Percentiles rank a stretch among this genome's conserved stretches.
Evolutionary conservation across 2,797 vertebrate species (phyloP).

Genomic region (Spea hammondii): DNA sequence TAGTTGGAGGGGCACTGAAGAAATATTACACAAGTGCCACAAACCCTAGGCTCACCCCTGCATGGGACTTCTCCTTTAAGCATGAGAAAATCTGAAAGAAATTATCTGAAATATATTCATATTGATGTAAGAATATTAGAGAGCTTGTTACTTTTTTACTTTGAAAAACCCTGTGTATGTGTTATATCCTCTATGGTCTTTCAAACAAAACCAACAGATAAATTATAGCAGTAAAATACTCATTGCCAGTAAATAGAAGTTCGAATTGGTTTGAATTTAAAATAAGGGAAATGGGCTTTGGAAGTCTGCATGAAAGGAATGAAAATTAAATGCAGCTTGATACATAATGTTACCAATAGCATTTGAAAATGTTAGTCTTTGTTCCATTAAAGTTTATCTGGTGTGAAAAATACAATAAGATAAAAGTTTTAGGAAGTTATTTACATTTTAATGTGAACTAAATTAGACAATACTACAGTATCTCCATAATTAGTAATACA

Average conservation of each 20-base stretch:
- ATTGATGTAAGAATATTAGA: background rate
- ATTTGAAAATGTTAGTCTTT: constrained; percentile 41
- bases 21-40: too few relatives aligned
- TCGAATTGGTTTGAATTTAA: constrained; percentile 23
- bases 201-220: constrained; percentile 7
- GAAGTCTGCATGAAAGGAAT: constrained; percentile 4
- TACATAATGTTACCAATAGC: constrained; percentile 30
- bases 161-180: background rate
- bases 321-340: constrained; percentile 13
- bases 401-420: background rate
- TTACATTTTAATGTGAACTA: background rate
- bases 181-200: constrained; percentile 3
- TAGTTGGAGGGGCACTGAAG: too few relatives aligned
- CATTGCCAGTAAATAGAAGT: constrained; percentile 13
- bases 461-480: background rate
- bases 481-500: background rate
- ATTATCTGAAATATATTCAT: background rate
- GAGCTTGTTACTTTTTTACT: constrained; percentile 3
- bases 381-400: constrained; percentile 29
- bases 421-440: background rate
- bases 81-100: background rate
- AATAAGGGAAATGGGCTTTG: constrained; percentile 29
- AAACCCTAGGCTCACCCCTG: too few relatives aligned
- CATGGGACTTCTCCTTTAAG: background rate
- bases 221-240: constrained; percentile 6